phyloP scores from a whole-genome alignment of 2,113 vertebrate species.

The Dolichotis patagonum region DNA sequence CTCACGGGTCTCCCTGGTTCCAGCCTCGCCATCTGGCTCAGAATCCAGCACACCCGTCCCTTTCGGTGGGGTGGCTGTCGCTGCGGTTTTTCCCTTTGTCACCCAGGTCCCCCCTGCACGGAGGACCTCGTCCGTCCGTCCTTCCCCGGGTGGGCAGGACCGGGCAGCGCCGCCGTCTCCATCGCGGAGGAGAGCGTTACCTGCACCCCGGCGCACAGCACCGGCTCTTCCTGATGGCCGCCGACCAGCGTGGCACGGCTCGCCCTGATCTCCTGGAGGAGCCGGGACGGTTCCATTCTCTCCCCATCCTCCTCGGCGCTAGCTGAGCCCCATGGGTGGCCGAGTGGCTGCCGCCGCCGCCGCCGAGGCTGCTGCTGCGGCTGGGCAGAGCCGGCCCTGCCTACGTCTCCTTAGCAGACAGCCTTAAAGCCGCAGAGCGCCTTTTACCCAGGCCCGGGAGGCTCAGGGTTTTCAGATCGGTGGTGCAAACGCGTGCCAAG shows the following conservation, averaged over 20 bases:
- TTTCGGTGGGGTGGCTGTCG: no score
- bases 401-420: slow-evolving; percentile 79
- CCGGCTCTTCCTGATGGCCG: slow-evolving; percentile 85
- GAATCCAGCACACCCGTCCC: slow-evolving; percentile 24
- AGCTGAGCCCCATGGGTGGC: slow-evolving; percentile 80
- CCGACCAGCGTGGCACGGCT: slow-evolving; percentile 89
- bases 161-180: no score
- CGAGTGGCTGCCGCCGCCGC: slow-evolving; percentile 51
- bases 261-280: slow-evolving; percentile 91
- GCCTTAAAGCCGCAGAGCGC: slow-evolving; percentile 87
- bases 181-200: slow-evolving; percentile 87
- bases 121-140: slow-evolving; percentile 77
- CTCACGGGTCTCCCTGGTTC: slow-evolving; percentile 51
- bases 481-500: not conserved
- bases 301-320: slow-evolving; percentile 93
- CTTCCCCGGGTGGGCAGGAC: no score
- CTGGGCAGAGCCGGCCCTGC: slow-evolving; percentile 86
- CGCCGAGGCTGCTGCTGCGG: slow-evolving; percentile 50
- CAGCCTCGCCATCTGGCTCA: slow-evolving; percentile 46
- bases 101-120: not conserved
- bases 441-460: slow-evolving; percentile 35
- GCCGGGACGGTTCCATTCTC: slow-evolving; percentile 94
- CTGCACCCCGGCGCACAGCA: slow-evolving; percentile 86
- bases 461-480: not conserved
- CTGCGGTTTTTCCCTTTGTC: no score